Evolutionary conservation across 2,113 vertebrate genomes (phyloP).

Genomic region (Uropsilus gracilis): DNA sequence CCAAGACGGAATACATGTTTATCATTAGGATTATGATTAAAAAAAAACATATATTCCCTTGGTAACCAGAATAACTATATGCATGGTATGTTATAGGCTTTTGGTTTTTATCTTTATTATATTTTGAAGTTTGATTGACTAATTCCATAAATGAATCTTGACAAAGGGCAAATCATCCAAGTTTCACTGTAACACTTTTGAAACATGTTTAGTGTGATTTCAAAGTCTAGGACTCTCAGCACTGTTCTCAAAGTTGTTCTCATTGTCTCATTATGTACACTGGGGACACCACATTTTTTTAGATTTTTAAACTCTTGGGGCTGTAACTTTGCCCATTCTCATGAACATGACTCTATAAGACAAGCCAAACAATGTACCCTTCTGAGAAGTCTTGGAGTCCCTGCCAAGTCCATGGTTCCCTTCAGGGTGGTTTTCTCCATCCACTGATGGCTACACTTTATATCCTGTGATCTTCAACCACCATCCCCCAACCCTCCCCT

Average conservation of each 20-base stretch:
- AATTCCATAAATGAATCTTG: constrained; percentile 44
- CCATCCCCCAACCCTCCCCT: not conserved
- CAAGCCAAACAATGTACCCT: not conserved
- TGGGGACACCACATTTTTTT: not conserved
- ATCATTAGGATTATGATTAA: constrained; percentile 75
- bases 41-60: constrained; percentile 29
- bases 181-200: constrained; percentile 13
- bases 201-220: not conserved
- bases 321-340: not conserved
- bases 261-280: not conserved
- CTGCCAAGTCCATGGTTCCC: not conserved
- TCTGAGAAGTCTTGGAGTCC: not conserved
- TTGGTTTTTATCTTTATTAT: not conserved
- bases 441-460: not conserved
- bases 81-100: constrained; percentile 11
- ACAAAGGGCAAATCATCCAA: constrained; percentile 20
- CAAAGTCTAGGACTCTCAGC: not conserved
- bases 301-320: not conserved
- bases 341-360: not conserved
- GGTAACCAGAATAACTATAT: constrained; percentile 64
- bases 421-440: constrained; percentile 8
- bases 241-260: not conserved
- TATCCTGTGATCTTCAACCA: not conserved
- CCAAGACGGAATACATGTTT: constrained; percentile 75
- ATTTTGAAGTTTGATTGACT: constrained; percentile 54